These are phyloP conservation scores for Palythoa grandis DNA, from an alignment of 92 coral and sea anemone genomes.

Conservation along the genomic window DNA sequence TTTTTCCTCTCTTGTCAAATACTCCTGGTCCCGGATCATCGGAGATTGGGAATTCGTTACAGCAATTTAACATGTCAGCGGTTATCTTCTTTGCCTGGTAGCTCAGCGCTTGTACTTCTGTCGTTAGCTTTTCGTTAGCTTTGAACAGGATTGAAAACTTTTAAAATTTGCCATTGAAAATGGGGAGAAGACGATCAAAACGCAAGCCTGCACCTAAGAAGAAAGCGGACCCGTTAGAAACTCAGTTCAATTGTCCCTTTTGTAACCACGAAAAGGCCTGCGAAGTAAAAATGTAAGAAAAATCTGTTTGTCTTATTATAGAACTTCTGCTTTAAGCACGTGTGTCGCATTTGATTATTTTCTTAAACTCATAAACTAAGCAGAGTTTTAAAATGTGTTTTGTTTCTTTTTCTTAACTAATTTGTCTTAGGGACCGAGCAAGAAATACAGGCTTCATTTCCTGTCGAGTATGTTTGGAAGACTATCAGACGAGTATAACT, in stretches of 20 bases:
- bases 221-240: slow-evolving; percentile 89
- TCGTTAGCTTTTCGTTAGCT: not conserved
- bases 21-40: no score
- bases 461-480: slow-evolving; percentile 96
- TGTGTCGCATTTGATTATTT: not conserved
- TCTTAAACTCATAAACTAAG: not conserved
- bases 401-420: not conserved
- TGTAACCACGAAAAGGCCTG: slow-evolving; percentile 99
- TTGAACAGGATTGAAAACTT: not conserved
- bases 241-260: slow-evolving; percentile 97
- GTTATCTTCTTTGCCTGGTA: not conserved
- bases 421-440: slow-evolving; percentile 83
- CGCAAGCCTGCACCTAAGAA: slow-evolving; percentile 94
- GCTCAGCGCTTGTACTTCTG: not conserved
- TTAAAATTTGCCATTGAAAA: slow-evolving; percentile 6
- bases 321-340: slow-evolving; percentile 4
- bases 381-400: not conserved
- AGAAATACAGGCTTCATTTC: slow-evolving; percentile 93
- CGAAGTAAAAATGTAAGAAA: slow-evolving; percentile 95
- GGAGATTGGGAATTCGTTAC: no score
- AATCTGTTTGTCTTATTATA: not conserved
- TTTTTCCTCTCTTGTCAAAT: no score
- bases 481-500: slow-evolving; percentile 84
- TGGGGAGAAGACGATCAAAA: slow-evolving; percentile 98
- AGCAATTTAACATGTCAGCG: slow-evolving; percentile 7